Evolutionary conservation across 1,140 invertebrate species (phyloP), one percentile per base, ranked within the genome.

Genomic region (Calephelis nemesis): DNA sequence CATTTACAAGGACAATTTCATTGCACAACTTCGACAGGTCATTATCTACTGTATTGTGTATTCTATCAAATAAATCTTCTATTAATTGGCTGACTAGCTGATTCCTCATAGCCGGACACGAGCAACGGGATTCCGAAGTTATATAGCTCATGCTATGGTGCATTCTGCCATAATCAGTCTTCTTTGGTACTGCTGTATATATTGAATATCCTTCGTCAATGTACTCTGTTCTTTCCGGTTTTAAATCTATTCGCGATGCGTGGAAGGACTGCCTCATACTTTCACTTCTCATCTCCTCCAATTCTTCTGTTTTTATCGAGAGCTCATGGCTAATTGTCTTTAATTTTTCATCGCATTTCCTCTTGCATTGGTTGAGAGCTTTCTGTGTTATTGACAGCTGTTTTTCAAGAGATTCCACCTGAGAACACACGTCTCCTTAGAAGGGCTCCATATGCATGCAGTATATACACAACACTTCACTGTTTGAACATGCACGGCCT

Each of bases 331-430:
- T 90, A 10, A 92, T 79, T 5, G 88, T 92, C 70, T 92, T 92
- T 8, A 91, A 72, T 71, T 91, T 90, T 66, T 92, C 91, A 68
- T 92, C 91, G 64, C 85, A 88, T 71, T 90, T 92, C 71, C 84
- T 80, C 70, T 90, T 91, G 76, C 88, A 92, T 69, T 89, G 88
- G 15, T 76, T 79, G 47, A 92, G 76, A 49, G 89, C 84, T 75
- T 90, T 88, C 62, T 92, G 87, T 30, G 90, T 85, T 69, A 92
- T 75, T 65, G 84, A 77, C 74, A 92, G 77, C 85, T 92, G 89
- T 82, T 90, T 92, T 88, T 92, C 92, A 79, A 92, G 84, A 81
- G 88, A 92, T 86, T 92, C 89, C 15, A 92, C 92, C 90, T 92
- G 87, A 83, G 86, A 90, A 91, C 81, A 90, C 82, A 89, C 70